Base-by-base conservation (phyloP, 2,888 invertebrate genomes). In the Tuberolachnus salignus region DNA sequence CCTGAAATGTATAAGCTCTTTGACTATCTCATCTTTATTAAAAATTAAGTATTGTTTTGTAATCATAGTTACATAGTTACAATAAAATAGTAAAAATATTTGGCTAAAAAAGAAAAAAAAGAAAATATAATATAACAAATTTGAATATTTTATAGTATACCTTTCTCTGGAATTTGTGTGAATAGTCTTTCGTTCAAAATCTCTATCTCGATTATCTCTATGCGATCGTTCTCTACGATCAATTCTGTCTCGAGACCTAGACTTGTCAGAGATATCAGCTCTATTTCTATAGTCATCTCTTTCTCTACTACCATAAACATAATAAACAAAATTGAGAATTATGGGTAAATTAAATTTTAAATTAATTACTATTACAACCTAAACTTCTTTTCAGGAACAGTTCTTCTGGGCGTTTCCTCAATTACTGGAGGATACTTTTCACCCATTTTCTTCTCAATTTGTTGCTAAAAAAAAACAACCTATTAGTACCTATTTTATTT, bases 391-490 rank as follows among this genome's bases (percentile, higher is more conserved):
- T 74, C 81, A 57, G 69, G 61, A 73, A 57, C n/a, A 75, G 61
- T 67, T 49, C 57, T 80, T 74, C 80, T 81, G 2, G 59, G 81
- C 57, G 67, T 69, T 80, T 63, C 80, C 23, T 71, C 80, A 14
- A 51, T 59, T 26, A 84, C 64, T 9, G 86, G 84, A 74, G 91
- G 88, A 87, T 89, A 89, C 84, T 89, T 86, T 84, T 91, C 88
- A 14, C 86, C 85, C 81, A 92, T 85, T 86, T 90, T 92, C 83
- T 91, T 91, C 84, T 96, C 95, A 82, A 97, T 91, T 85, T 92
- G 93, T 86, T 97, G 97, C 87, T 94, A 92, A 14, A 83, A 82
- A 57, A 53, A 67, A 71, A 53, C 66, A 13, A 49, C 44, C 49
- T 3, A 49, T 14, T 46, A 44, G 34, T 34, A 34, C 6, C 34